These are phyloP conservation scores for Tethya wilhelma DNA, from an alignment of 37 sponge, comb jelly and placozoan species.

Conservation along the genomic window DNA sequence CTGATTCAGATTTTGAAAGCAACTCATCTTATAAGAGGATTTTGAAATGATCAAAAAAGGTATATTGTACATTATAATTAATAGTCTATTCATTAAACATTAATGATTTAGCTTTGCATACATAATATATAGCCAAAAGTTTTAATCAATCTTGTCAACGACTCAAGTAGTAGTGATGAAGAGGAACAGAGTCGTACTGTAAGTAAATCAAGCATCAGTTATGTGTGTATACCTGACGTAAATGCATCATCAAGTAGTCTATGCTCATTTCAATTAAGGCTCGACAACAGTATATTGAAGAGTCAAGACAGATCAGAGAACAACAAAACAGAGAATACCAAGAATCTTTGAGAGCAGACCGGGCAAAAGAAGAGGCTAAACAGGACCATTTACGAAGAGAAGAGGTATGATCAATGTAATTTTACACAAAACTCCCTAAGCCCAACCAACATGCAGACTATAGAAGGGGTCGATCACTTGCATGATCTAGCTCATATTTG, in stretches of 20 bases:
- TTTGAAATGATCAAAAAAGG: too few species aligned
- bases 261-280: not conserved
- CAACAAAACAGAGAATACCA: not conserved
- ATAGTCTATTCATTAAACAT: too few species aligned
- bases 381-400: not conserved
- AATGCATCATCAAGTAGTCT: too few species aligned
- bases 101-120: too few species aligned
- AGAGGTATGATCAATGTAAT: not conserved
- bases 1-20: too few species aligned
- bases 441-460: too few species aligned
- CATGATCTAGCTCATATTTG: not conserved
- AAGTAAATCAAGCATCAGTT: not conserved
- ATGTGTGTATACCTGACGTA: not conserved
- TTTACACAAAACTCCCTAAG: not conserved
- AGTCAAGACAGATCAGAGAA: not conserved
- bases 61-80: too few species aligned
- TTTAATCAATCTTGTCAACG: too few species aligned
- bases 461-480: not conserved
- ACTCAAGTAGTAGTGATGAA: not conserved
- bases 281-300: constrained; percentile 1
- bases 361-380: not conserved
- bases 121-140: too few species aligned
- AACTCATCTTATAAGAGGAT: too few species aligned
- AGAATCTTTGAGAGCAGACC: not conserved
- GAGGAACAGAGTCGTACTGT: not conserved